phyloP scores from a whole-genome alignment of 2,113 vertebrate genomes.

The Sakesphorus luctuosus region DNA sequence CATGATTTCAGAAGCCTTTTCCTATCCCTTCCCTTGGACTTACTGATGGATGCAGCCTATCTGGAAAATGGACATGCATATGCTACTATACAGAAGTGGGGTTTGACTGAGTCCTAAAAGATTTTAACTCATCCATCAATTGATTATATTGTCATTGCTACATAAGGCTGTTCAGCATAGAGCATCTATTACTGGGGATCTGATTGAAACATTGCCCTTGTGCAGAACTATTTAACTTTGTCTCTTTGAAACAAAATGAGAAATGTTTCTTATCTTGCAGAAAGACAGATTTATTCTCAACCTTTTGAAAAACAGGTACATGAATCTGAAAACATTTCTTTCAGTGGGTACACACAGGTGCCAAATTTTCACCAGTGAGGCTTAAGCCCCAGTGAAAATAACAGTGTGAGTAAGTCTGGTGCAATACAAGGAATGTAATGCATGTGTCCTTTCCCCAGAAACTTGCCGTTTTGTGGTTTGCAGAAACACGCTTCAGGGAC shows the following conservation, averaged over 20 bases:
- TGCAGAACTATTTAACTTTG: conserved; percentile 28
- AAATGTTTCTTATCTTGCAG: conserved; percentile 28
- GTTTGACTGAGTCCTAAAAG: conserved; percentile 55
- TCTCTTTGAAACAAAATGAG: conserved; percentile 49
- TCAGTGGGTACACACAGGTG: neutral
- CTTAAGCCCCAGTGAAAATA: neutral
- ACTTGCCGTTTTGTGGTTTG: neutral
- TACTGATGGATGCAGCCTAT: conserved; percentile 18
- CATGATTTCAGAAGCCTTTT: conserved; percentile 7
- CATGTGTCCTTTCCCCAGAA: accelerated
- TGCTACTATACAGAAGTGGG: neutral
- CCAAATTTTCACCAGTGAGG: neutral
- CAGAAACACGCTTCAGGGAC: neutral
- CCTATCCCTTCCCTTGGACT: neutral
- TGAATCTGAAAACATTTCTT: neutral
- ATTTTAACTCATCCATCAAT: conserved; percentile 66
- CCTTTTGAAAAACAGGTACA: neutral
- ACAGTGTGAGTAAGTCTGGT: neutral
- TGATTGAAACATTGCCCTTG: conserved; percentile 46
- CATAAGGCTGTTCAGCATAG: conserved; percentile 23
- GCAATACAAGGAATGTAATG: neutral
- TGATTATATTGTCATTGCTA: conserved; percentile 61
- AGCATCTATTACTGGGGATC: conserved; percentile 23
- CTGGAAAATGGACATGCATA: conserved; percentile 28
- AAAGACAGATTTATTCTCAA: conserved; percentile 20